These are phyloP conservation scores for Aporophyla nigra DNA, from an alignment of 2,888 invertebrate genomes.

Conservation along the genomic window DNA sequence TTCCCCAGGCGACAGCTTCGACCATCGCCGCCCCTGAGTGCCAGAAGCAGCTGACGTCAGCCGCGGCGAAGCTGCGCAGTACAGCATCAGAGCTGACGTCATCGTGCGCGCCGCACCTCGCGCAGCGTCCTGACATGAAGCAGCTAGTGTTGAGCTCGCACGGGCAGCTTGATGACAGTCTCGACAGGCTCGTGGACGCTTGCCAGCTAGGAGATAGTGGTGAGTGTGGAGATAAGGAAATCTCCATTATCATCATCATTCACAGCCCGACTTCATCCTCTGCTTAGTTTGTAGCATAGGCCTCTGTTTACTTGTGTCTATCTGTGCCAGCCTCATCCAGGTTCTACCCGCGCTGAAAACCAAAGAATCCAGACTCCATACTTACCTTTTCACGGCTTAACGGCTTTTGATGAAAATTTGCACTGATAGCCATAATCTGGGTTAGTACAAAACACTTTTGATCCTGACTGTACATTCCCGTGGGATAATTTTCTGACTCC, in stretches of 20 bases:
- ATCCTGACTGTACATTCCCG: too few species aligned
- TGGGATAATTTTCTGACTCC: too few species aligned
- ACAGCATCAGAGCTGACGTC: constrained; percentile 64
- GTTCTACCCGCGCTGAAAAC: background rate
- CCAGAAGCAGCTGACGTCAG: constrained; percentile 60
- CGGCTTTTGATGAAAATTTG: too few species aligned
- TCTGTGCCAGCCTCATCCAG: too few species aligned
- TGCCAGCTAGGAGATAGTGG: constrained; percentile 48
- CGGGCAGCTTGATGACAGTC: constrained; percentile 53
- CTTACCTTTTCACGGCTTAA: too few species aligned
- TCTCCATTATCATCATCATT: too few species aligned
- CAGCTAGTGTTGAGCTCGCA: constrained; percentile 29
- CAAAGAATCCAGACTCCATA: background rate
- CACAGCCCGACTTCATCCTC: background rate
- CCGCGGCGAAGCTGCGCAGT: constrained; percentile 64
- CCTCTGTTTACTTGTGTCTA: too few species aligned
- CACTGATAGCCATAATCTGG: too few species aligned
- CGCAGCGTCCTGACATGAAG: constrained; percentile 28
- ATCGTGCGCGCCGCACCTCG: constrained; percentile 58
- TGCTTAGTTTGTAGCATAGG: too few species aligned
- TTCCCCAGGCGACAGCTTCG: constrained; percentile 71
- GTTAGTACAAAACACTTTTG: too few species aligned
- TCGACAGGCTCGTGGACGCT: constrained; percentile 64
- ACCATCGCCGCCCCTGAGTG: constrained; percentile 69
- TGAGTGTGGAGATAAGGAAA: constrained; percentile 1